Conservation (phyloP, 2,797 vertebrate species). For the Delichon dasypus region DNA sequence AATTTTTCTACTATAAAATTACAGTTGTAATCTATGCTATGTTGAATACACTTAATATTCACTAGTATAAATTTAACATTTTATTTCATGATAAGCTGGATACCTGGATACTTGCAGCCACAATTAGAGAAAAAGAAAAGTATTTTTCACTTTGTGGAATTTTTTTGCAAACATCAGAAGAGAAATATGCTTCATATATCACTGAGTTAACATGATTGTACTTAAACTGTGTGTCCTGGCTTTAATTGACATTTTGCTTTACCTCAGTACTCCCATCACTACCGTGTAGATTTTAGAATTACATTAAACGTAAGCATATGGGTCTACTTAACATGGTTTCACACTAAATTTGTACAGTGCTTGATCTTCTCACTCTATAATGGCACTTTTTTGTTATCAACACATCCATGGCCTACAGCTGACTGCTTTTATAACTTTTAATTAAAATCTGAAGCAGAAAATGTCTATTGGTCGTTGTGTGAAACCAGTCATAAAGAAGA, state of each 20-base stretch:
- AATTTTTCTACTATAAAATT: background rate
- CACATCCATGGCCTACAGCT: conserved; percentile 73
- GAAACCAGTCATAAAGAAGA: conserved; percentile 68
- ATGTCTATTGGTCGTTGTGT: conserved; percentile 72
- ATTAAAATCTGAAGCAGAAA: conserved; percentile 79
- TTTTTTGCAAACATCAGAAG: conserved; percentile 25
- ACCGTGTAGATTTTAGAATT: conserved; percentile 11
- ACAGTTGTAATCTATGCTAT: background rate
- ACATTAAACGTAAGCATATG: conserved; percentile 53
- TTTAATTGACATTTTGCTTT: conserved; percentile 57
- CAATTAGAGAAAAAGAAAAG: background rate
- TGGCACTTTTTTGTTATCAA: conserved; percentile 64
- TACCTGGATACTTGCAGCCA: background rate
- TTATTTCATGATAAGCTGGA: background rate
- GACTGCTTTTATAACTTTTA: conserved; percentile 80
- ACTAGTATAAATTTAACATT: background rate
- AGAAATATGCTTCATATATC: background rate
- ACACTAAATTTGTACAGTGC: conserved; percentile 69
- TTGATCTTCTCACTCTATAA: conserved; percentile 73
- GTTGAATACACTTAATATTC: background rate
- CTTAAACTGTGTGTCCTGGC: background rate
- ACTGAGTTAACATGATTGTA: conserved; percentile 44
- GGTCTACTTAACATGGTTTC: conserved; percentile 72
- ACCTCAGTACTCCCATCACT: background rate
- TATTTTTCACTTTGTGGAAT: background rate